Evolutionary conservation across 2,888 invertebrate genomes (phyloP), one percentile per base, ranked within the genome.

Genomic region (Ennomos quercinarius): DNA sequence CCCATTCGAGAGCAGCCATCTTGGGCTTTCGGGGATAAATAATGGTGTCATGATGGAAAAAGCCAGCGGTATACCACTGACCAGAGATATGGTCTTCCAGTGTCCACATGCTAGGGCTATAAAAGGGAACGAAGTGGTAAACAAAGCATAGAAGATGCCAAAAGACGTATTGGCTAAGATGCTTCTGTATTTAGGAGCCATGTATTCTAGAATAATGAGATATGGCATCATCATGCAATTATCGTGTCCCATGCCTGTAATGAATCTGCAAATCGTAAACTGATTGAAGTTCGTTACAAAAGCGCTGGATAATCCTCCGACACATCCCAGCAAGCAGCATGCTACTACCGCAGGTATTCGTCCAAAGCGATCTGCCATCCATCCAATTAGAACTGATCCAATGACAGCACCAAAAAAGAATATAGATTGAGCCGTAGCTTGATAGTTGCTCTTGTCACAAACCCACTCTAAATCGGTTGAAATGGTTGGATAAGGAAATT

Each of bases 401-500:
- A 79, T 3, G 12, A 82, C 78, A 9, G 83, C 83, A 8, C 86
- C 86, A 39, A 81, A 12, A 50, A 85, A 87, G 56, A 85, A 86
- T 56, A 86, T 70, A 1, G 84, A 70, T 68, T 87, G 86, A 8
- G 86, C 86, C 10, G 79, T 74, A 0, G 86, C 85, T 72, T 85
- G 86, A 52, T 85, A 84, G 60, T 82, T 86, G 38, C 75, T 76
- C 50, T 76, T 85, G 9, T 82, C 81, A 41, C 86, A 87, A 1
- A 87, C 86, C 86, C 86, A 87, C 62, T 73, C 84, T 37, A 80
- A 57, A 34, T 86, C 85, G 48, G 81, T 86, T 8, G 84, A 77
- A 64, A 85, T 81, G 0, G 86, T 87, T 11, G 82, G 75, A 60
- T 87, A 87, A 1, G 86, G 86, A 68, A 87, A 82, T 53, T 86